phyloP scores from a whole-genome alignment of 2,888 invertebrate genomes.

The Heliconius hortense region DNA sequence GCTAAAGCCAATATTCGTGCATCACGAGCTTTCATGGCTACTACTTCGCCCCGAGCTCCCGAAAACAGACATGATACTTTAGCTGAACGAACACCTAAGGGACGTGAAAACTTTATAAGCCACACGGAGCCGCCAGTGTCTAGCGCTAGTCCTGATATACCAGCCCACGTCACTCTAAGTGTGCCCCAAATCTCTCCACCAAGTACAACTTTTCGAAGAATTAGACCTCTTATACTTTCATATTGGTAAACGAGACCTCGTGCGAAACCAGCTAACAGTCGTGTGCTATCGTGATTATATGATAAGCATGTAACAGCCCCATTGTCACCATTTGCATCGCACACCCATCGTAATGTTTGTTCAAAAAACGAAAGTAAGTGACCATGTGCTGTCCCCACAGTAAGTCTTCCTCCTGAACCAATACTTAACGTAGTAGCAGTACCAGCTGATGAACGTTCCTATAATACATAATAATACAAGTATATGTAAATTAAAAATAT shows the following conservation, averaged over 20 bases:
- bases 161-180: conserved; percentile 74
- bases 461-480: not conserved
- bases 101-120: conserved; percentile 93
- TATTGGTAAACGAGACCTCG: conserved; percentile 95
- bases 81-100: conserved; percentile 93
- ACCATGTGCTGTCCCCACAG: conserved; percentile 97
- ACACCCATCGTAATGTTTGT: conserved; percentile 95
- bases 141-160: conserved; percentile 79
- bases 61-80: conserved; percentile 97
- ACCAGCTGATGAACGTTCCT: conserved; percentile 95
- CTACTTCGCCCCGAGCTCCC: conserved; percentile 95
- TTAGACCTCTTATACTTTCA: conserved; percentile 86
- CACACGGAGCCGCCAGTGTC: conserved; percentile 98
- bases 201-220: conserved; percentile 71
- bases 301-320: conserved; percentile 92
- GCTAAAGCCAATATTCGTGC: conserved; percentile 92
- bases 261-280: conserved; percentile 88
- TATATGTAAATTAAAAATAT: not conserved
- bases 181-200: conserved; percentile 78
- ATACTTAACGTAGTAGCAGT: conserved; percentile 91
- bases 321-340: conserved; percentile 84
- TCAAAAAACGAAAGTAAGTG: conserved; percentile 88
- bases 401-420: conserved; percentile 86
- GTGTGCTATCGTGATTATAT: conserved; percentile 92
- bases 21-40: conserved; percentile 72